These are phyloP conservation scores for Polypedilum pembai DNA, from an alignment of 1,140 invertebrate genomes.

Conservation along the genomic window DNA sequence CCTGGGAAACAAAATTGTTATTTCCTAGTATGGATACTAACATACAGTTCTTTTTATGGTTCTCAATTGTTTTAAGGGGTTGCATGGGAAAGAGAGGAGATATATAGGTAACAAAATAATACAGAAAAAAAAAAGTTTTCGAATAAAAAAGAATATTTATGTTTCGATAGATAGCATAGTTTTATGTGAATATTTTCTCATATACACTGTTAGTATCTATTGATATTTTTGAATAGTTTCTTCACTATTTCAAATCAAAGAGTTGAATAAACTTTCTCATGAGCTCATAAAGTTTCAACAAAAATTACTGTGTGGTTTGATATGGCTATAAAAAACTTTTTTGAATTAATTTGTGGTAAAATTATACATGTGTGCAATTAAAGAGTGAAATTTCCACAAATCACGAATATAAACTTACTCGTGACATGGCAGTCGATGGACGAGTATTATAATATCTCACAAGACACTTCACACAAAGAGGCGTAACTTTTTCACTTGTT, in stretches of 20 bases:
- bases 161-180: neutral
- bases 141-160: neutral
- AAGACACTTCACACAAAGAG: slow-evolving; percentile 21
- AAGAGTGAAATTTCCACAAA: no score
- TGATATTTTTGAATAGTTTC: no score
- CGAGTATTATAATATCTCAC: slow-evolving; percentile 20
- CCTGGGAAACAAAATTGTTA: no score
- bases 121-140: neutral
- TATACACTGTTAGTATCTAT: no score
- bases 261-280: neutral
- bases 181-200: neutral
- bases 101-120: slow-evolving; percentile 1
- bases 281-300: neutral
- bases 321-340: no score
- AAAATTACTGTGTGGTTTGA: neutral
- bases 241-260: neutral
- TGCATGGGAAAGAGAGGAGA: neutral
- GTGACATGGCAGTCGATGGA: slow-evolving; percentile 14
- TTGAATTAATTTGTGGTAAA: no score
- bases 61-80: slow-evolving; percentile 11
- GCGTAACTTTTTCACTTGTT: slow-evolving; percentile 16
- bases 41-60: no score
- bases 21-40: no score
- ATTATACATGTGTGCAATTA: no score
- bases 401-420: slow-evolving; percentile 5